Percentiles rank a stretch among this genome's conserved stretches.
Evolutionary conservation across 2,113 vertebrate genomes (phyloP).

Genomic region (Callionymus lyra): DNA sequence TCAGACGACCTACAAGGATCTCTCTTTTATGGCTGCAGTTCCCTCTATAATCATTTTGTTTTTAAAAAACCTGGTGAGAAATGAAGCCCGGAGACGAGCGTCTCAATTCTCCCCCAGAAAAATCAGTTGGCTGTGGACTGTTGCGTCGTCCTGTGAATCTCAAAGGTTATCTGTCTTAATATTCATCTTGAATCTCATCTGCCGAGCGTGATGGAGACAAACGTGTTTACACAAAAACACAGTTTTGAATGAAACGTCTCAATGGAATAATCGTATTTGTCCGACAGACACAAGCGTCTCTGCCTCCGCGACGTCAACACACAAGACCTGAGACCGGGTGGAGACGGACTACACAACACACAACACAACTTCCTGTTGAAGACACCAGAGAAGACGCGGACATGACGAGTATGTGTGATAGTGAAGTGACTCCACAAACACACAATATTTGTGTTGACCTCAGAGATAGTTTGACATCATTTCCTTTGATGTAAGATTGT

Average conservation of each 20-base stretch:
- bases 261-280: too few relatives aligned
- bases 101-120: background rate
- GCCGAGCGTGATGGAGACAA: conserved; percentile 13
- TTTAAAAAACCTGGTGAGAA: too few relatives aligned
- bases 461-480: too few relatives aligned
- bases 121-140: background rate
- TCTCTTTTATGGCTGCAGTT: too few relatives aligned
- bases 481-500: too few relatives aligned
- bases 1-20: too few relatives aligned
- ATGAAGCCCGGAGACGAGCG: conserved; percentile 1
- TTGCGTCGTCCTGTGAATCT: conserved; percentile 8
- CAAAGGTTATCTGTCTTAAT: conserved; percentile 7
- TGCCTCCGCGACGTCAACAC: conserved; percentile 5
- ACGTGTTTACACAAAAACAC: background rate
- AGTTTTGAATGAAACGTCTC: too few relatives aligned
- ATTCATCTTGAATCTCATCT: conserved; percentile 14
- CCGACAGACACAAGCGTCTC: conserved; percentile 18
- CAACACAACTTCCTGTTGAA: background rate
- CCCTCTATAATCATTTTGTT: too few relatives aligned
- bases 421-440: too few relatives aligned
- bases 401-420: too few relatives aligned
- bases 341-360: conserved; percentile 32
- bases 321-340: conserved; percentile 14
- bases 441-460: too few relatives aligned
- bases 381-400: too few relatives aligned